These are phyloP conservation scores for Vanessa atalanta DNA, from an alignment of 1,140 invertebrate species.

Conservation along the genomic window DNA sequence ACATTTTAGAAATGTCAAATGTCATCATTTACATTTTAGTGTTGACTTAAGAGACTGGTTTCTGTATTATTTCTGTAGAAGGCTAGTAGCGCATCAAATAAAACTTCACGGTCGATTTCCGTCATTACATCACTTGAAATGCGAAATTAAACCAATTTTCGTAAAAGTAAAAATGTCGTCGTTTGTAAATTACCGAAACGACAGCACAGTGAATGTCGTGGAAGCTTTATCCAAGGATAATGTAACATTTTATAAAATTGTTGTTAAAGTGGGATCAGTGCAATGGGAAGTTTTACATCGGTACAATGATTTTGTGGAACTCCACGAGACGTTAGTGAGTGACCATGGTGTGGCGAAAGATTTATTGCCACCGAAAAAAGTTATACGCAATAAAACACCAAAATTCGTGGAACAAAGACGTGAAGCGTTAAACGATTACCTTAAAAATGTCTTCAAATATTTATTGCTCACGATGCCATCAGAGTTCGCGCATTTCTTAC, in stretches of 20 bases:
- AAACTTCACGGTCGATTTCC: conserved; percentile 15
- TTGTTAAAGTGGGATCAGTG: conserved; percentile 83
- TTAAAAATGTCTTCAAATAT: conserved; percentile 88
- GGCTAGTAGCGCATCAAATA: conserved; percentile 3
- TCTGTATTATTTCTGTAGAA: conserved; percentile 4
- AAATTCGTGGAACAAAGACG: conserved; percentile 92
- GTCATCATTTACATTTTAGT: conserved; percentile 1
- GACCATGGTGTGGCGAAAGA: conserved; percentile 91
- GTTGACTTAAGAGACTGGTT: neutral
- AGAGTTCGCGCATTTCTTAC: conserved; percentile 88
- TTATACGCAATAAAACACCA: conserved; percentile 85
- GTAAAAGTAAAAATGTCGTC: conserved; percentile 58
- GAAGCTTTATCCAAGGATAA: conserved; percentile 72
- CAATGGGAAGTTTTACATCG: conserved; percentile 91
- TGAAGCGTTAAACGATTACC: conserved; percentile 89
- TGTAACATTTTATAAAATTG: conserved; percentile 78
- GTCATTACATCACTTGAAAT: conserved; percentile 27
- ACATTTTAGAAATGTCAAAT: conserved; percentile 1
- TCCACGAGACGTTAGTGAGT: conserved; percentile 90
- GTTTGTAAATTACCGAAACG: conserved; percentile 68
- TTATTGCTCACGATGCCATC: conserved; percentile 87
- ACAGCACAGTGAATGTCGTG: conserved; percentile 68
- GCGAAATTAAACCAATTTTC: conserved; percentile 6
- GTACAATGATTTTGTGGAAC: conserved; percentile 93
- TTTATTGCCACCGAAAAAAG: conserved; percentile 94